Conservation (phyloP, 2,113 vertebrate genomes). For the Montifringilla adamsi region DNA sequence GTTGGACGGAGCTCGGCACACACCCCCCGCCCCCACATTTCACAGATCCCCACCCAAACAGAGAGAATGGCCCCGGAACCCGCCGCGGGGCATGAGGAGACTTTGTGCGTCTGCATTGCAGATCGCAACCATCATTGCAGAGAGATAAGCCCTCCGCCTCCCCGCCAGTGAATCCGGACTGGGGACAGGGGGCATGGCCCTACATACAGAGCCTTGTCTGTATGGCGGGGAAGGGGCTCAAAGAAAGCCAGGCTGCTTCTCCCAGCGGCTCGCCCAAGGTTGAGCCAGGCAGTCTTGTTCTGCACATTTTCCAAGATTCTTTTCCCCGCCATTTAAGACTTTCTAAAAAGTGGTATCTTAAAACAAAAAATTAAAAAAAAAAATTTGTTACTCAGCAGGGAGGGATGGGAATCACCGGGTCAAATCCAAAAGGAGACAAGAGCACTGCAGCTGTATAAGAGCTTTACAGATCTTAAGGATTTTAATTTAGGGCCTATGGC, state of each 20-base stretch:
- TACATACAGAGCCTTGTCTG: accelerated
- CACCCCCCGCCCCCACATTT: background rate
- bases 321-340: background rate
- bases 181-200: accelerated
- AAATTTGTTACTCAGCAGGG: accelerated
- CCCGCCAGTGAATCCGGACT: background rate
- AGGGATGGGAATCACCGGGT: background rate
- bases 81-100: background rate
- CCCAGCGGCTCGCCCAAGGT: background rate
- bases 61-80: background rate
- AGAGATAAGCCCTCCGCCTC: background rate
- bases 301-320: background rate
- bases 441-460: background rate
- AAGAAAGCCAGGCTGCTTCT: background rate
- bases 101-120: background rate
- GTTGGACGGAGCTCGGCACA: background rate
- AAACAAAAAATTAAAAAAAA: background rate
- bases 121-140: background rate
- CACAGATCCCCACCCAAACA: background rate
- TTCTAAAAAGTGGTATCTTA: accelerated
- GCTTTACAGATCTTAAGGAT: no score
- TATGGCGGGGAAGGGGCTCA: background rate
- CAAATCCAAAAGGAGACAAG: background rate
- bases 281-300: background rate
- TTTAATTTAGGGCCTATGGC: background rate